Evolutionary conservation across 1,140 invertebrate genomes (phyloP).

Genomic region (Cardiocondyla obscurior): DNA sequence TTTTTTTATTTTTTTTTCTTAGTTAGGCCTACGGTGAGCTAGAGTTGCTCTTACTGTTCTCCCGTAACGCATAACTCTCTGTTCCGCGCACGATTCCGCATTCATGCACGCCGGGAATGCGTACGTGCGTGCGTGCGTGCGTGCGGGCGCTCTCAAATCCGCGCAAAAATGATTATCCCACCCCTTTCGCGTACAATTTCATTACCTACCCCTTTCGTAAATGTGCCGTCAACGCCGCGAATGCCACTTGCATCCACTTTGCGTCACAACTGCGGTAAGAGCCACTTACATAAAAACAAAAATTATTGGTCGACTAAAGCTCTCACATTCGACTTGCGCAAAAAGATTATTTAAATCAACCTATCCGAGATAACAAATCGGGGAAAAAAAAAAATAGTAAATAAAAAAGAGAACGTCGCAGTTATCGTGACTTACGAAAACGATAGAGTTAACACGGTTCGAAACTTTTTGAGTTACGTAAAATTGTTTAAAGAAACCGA

Average conservation of each 20-base stretch:
- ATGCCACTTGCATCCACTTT: slow-evolving; percentile 34
- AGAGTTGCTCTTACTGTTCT: slow-evolving; percentile 72
- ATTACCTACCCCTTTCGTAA: slow-evolving; percentile 11
- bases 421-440: neutral
- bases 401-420: neutral
- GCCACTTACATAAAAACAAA: neutral
- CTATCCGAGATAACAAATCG: neutral
- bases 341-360: neutral
- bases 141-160: slow-evolving; percentile 19
- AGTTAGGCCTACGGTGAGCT: slow-evolving; percentile 83
- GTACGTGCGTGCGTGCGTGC: neutral
- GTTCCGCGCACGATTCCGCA: neutral
- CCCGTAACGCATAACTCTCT: slow-evolving; percentile 17
- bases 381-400: too few relatives aligned
- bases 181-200: neutral
- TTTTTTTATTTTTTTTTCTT: slow-evolving; percentile 71
- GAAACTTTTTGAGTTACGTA: neutral
- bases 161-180: slow-evolving; percentile 58
- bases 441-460: too few relatives aligned
- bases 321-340: neutral
- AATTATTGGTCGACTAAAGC: neutral
- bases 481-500: neutral
- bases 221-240: slow-evolving; percentile 4
- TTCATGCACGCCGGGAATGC: neutral
- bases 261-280: neutral